Base-by-base conservation (phyloP, 1,140 invertebrate species). In the Danaus plexippus region DNA sequence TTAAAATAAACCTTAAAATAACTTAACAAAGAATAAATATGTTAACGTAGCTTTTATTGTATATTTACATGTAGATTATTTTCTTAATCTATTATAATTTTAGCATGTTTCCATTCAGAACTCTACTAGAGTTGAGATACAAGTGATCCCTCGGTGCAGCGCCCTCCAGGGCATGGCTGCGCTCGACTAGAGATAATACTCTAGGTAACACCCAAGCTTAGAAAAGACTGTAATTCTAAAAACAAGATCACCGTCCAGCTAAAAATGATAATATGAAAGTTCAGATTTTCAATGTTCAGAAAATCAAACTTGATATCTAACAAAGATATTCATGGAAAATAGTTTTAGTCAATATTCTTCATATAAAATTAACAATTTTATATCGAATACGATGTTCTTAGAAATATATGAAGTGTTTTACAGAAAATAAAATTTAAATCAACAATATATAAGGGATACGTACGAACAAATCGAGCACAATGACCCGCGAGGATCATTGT, bases 161-260 rank as follows among this genome's bases (percentile, higher is more conserved):
- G 71, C 73, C 73, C 78, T 75, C 64, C 63, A 76, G 79, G 69
- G 63, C 71, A 64, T 73, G 74, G 75, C 73, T 73, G 57, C 63
- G 61, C 68, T 70, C 62, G 61, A 66, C 64, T 77, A 73, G 60
- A 77, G 72, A 78, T 77, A 76, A 82, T 75, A 80, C 63, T 77
- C 77, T 73, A 79, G 63, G 69, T 79, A 78, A 83, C 64, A 55
- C 64, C 59, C 50, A 45, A 66, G 59, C 57, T 67, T 66, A 60
- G 54, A 67, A 62, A 60, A 61, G 45, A 59, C 64, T 67, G 59
- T 52, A 69, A 65, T 66, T 64, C 45, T 71, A 64, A 64, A 66
- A 69, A 66, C 55, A 64, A 51, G 51, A 65, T 64, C 65, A 65
- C 57, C 22, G 57, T 44, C 54, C 61, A 59, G 53, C 59, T 61